Base-by-base conservation (phyloP, 1,140 invertebrate genomes). In the Acromyrmex heyeri region DNA sequence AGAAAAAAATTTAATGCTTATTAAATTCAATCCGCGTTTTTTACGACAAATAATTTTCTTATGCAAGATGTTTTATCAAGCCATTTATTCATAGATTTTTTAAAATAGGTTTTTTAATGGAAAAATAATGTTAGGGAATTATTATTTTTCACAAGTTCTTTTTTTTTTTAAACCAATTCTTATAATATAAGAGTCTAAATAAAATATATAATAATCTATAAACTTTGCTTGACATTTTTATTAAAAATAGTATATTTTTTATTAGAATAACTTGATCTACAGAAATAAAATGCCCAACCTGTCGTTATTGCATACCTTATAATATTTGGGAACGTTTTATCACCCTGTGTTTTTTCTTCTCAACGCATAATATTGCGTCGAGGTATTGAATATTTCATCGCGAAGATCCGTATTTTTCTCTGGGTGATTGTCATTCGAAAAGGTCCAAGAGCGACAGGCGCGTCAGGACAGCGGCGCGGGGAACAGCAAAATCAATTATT, bases 401-500 rank as follows among this genome's bases (percentile, higher is more conserved):
- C 87, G 75, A 88, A 90, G 91, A 93, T 91, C 79, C 86, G 87
- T 86, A 91, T 92, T 92, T 93, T 91, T 91, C 88, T 90, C 87
- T 64, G 81, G 83, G 67, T 90, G 92, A 93, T 93, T 93, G 93
- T 93, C 93, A 92, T 92, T 92, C 89, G 89, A 93, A 91, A 77
- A 90, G 91, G 81, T 89, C 82, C 70, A 90, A 62, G 62, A 70
- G 77, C 76, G 89, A 86, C 86, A 64, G 73, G 55, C 73, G 78
- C 65, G 75, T 64, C 72, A 72, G 76, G 67, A 70, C 62, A 78
- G 57, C 55, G 30, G 48, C 61, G 75, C 72, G 55, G 70, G 85
- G 87, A 87, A 86, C 89, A 92, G 93, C 88, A 87, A 94, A 95
- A 95, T 95, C 95, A 95, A 95, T 95, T 95, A 95, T 95, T 95